A percentile compares a stretch with the other conserved stretches of the same genome.
phyloP scores from a whole-genome alignment of 2,113 vertebrate genomes.

The Symphodus melops region DNA sequence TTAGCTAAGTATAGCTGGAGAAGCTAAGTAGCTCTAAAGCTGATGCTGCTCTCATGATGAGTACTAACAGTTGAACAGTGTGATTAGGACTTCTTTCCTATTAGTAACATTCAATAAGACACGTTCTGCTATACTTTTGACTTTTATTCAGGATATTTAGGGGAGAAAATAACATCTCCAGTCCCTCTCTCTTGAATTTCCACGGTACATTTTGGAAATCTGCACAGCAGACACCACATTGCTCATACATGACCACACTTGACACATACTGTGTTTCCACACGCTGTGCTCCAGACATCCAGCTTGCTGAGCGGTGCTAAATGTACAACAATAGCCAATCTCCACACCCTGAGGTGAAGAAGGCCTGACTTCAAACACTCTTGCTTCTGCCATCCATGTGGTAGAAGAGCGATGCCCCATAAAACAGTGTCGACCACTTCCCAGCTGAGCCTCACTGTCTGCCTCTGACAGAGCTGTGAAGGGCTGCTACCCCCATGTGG shows the following conservation, averaged over 20 bases:
- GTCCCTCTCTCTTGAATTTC: slow-evolving; percentile 22
- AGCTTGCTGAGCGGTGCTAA: slow-evolving; percentile 67
- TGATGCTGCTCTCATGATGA: slow-evolving; percentile 1
- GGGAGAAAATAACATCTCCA: background rate
- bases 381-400: slow-evolving; percentile 67
- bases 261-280: slow-evolving; percentile 62
- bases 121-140: background rate
- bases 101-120: background rate
- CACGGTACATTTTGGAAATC: slow-evolving; percentile 24
- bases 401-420: slow-evolving; percentile 69
- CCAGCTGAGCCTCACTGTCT: slow-evolving; percentile 67
- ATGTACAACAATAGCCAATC: slow-evolving; percentile 75
- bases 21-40: slow-evolving; percentile 23
- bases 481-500: slow-evolving; percentile 76
- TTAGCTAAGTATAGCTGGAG: slow-evolving; percentile 8
- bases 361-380: slow-evolving; percentile 74
- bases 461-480: slow-evolving; percentile 63
- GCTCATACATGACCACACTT: slow-evolving; percentile 64
- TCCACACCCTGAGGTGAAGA: slow-evolving; percentile 76
- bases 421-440: slow-evolving; percentile 68
- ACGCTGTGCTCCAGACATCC: slow-evolving; percentile 71
- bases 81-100: background rate
- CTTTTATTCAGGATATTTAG: no score
- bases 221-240: slow-evolving; percentile 51
- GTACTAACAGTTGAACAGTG: no score